phyloP scores from a whole-genome alignment of 2,888 invertebrate species.

The Vandiemenella viatica region DNA sequence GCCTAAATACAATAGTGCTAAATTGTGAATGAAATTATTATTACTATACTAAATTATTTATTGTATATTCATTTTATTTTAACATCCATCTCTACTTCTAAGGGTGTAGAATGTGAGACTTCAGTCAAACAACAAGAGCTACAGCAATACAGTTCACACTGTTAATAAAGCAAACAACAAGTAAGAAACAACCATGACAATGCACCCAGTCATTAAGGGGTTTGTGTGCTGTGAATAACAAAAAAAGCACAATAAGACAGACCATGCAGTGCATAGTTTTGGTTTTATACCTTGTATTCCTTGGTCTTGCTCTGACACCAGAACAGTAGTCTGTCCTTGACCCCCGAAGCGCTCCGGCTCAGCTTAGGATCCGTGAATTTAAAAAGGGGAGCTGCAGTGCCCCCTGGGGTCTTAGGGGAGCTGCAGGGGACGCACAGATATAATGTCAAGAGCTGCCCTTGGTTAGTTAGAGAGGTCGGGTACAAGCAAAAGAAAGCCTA shows the following conservation, averaged over 20 bases:
- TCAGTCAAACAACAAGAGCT: too few species aligned
- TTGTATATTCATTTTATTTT: too few species aligned
- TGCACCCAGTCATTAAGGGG: slow-evolving; percentile 4
- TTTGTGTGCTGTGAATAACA: slow-evolving; percentile 5
- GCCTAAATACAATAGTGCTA: too few species aligned
- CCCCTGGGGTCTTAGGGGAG: slow-evolving; percentile 55
- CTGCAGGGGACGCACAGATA: slow-evolving; percentile 30
- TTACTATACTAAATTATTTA: too few species aligned
- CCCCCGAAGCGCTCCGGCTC: slow-evolving; percentile 81
- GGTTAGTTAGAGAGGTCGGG: slow-evolving; percentile 10
- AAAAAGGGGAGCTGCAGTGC: slow-evolving; percentile 60
- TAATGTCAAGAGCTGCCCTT: slow-evolving; percentile 13
- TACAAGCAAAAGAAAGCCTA: neutral
- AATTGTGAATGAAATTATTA: too few species aligned
- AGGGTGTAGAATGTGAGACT: too few species aligned
- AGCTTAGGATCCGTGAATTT: slow-evolving; percentile 84
- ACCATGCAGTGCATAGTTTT: slow-evolving; percentile 5
- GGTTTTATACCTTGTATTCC: slow-evolving; percentile 76
- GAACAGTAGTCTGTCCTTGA: slow-evolving; percentile 90
- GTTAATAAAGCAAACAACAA: slow-evolving; percentile 2
- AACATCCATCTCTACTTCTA: too few species aligned
- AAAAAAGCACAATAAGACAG: neutral
- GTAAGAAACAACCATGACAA: neutral
- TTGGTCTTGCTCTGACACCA: slow-evolving; percentile 96
- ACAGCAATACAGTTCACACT: too few species aligned